A percentile compares a stretch with the other conserved stretches of the same genome.
Conservation (phyloP, 2,888 invertebrate species). For the Seira musarum region DNA sequence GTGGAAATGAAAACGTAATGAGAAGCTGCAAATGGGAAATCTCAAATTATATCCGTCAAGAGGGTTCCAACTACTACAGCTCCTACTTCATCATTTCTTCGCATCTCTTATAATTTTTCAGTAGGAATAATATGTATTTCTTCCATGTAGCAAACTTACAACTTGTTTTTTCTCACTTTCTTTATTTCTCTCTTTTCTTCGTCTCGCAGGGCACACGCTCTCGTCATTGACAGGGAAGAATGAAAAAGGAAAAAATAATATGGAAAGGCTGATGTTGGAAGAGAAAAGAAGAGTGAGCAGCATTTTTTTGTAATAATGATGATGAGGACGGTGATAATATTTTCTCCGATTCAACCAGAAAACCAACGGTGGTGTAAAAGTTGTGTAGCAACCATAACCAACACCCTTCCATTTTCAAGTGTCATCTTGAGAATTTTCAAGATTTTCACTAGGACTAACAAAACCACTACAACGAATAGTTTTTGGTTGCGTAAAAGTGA, state of each 20-base stretch:
- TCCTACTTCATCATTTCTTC: constrained; percentile 53
- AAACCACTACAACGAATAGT: no score
- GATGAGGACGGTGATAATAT: constrained; percentile 11
- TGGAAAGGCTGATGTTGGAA: constrained; percentile 21
- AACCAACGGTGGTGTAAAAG: constrained; percentile 29
- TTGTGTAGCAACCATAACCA: constrained; percentile 24
- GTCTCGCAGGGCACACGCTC: constrained; percentile 31
- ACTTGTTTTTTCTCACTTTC: constrained; percentile 28
- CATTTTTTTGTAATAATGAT: constrained; percentile 42
- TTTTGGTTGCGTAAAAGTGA: no score
- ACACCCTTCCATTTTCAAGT: constrained; percentile 51
- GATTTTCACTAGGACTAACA: constrained; percentile 32
- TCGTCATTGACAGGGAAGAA: constrained; percentile 37
- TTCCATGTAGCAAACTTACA: constrained; percentile 29
- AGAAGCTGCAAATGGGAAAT: constrained; percentile 61
- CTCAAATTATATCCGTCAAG: constrained; percentile 63
- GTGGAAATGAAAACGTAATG: constrained; percentile 62
- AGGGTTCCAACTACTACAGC: constrained; percentile 54
- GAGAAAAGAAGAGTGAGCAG: constrained; percentile 15
- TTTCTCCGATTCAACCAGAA: constrained; percentile 12
- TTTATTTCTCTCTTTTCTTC: constrained; percentile 27
- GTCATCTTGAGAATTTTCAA: constrained; percentile 57
- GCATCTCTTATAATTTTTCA: constrained; percentile 31
- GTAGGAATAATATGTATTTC: constrained; percentile 23
- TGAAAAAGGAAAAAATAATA: constrained; percentile 1